Base-by-base conservation (phyloP, 23 tunicate species). In the Diplosoma virens region DNA sequence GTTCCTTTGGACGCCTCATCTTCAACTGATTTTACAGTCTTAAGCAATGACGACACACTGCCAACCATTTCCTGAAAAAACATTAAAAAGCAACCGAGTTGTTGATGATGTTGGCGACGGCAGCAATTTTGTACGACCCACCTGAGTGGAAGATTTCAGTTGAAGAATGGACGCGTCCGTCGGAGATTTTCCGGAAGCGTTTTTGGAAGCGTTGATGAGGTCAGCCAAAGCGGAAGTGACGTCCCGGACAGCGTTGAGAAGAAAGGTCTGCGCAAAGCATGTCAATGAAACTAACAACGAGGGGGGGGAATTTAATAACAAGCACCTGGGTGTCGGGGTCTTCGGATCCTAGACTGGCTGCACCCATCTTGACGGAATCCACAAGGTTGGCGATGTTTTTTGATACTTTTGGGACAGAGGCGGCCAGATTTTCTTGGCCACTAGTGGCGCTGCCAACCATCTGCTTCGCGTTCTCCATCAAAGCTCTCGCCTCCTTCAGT, bases 1-100 rank as follows among this genome's bases (percentile, higher is more conserved):
- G 83, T 77, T 61, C 97, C 97, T 45, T 90, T 90, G 24, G 85
- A 82, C 1, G 97, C 97, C 67, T 90, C 90, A 58, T 90, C 97
- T 37, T 84, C 97, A 30, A 90, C 97, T 24, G 97, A 88, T 37
- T 90, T 90, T 25, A 90, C 97, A 3, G 90, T 90, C 30, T 90
- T 90, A 77, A 90, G 37, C 32, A 90, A 75, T 29, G 90, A 79
- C 37, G 97, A 84, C 54, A 90, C 97, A 34, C 73, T 84, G 22
- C 82, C 72, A 30, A 90, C 97, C 90, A 84, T 90, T n/a, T 82
- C 86, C 97, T 90, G 81, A 32, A 71, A n/a, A n/a, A n/a, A n/a
- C n/a, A n/a, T n/a, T n/a, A n/a, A n/a, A n/a, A n/a, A n/a, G n/a
- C n/a, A n/a, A n/a, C n/a, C n/a, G n/a, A n/a, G n/a, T n/a, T n/a